Evolutionary conservation across 2,113 vertebrate species (phyloP), one percentile per base, ranked within the genome.

Genomic region (Lepus americanus): DNA sequence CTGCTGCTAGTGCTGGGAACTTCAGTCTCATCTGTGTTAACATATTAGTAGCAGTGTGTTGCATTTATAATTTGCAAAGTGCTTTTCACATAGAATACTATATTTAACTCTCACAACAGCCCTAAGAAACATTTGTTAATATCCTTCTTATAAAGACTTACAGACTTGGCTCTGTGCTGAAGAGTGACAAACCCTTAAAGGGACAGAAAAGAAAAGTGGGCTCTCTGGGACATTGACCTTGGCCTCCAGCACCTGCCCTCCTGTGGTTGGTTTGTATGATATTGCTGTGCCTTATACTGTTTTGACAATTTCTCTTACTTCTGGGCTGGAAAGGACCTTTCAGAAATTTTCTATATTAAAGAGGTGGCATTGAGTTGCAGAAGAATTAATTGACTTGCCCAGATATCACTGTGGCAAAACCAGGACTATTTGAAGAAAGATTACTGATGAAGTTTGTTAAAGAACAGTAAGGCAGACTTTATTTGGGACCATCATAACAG

Each of bases 1-100:
- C 73, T 89, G 90, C 44, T 90, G 51, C 79, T 86, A 95, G 63
- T 86, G 81, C 23, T 85, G 84, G 74, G 64, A 55, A 94, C 95
- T 92, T 92, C 82, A 82, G 27, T 76, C 70, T 86, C 82, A 66
- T 76, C 88, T 90, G 67, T 90, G 63, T 90, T 95, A 97, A 95
- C 94, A 89, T 59, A 44, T 92, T 95, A 89, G 88, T 95, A 94
- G 79, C 67, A 89, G 83, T 76, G 23, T 87, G 82, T 90, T 89
- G 73, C 90, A 76, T 79, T 89, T 96, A 90, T 90, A 94, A 95
- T 97, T 94, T 90, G 69, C 70, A 89, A 93, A 94, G 19, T 69
- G 82, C 51, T 94, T 96, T 96, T 86, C 82, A 55, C 88, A 73
- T 78, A 80, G 70, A 79, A 53, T 16, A 61, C 78, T 89, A 61